Base-by-base conservation (phyloP, 1,140 invertebrate species). In the Danaus melanippus region DNA sequence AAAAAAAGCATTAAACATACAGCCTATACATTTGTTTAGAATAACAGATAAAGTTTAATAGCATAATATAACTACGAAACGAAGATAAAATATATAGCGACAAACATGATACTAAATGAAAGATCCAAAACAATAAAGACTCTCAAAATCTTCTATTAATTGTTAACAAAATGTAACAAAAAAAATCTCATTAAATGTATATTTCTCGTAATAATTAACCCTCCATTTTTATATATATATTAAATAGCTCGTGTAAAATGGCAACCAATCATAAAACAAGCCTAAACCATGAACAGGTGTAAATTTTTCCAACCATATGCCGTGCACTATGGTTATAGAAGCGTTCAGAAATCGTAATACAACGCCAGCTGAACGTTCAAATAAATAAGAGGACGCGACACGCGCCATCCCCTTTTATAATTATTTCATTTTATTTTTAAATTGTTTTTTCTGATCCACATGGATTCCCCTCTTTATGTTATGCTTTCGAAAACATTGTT, bases 371-470 rank as follows among this genome's bases (percentile, higher is more conserved):
- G 83, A 81, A 63, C 64, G 53, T 64, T 65, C 66, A 71, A 80
- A 83, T 84, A 83, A 82, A 86, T 82, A 84, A 76, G 69, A 73
- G 59, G 65, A 64, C 72, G 65, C 67, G 79, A 77, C 82, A 84
- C 83, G 83, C 74, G 82, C 73, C 74, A 77, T 80, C 76, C 75
- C 78, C 64, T 77, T 81, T 82, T 78, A 79, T 81, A 83, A 86
- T 83, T 84, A 85, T 79, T 84, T 75, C 79, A 86, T 84, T 86
- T 86, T 86, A 86, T 86, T 86, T 86, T 86, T 84, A 83, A 86
- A 86, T 82, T 82, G 79, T 86, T 84, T 86, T 86, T 86, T 86
- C 78, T 76, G 47, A 67, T 75, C 71, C 74, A 74, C 72, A 70
- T 76, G 70, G 63, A 77, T 78, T 79, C 79, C 80, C 79, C 72